Evolutionary conservation across 2,888 invertebrate species (phyloP), one percentile per base, ranked within the genome.

Genomic region (Heteromurus nitidus): DNA sequence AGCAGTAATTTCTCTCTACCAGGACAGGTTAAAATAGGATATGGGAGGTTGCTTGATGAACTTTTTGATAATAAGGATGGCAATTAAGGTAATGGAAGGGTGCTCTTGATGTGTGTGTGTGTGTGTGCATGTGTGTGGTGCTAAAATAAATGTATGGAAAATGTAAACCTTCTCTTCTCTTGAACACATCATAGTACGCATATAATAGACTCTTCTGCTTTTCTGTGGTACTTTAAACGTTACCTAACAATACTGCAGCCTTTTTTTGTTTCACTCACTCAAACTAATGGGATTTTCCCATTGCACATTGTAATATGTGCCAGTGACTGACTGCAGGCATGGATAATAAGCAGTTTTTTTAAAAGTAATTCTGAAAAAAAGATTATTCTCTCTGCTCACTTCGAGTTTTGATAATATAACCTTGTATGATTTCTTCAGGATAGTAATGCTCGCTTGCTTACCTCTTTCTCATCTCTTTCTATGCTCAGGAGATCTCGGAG

Each of bases 31-130:
- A n/a, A n/a, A n/a, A n/a, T n/a, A n/a, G n/a, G n/a, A n/a, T n/a
- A 36, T 36, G 36, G 7, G 36, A 36, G 50, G 50, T 20, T 50
- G 20, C 20, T 50, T 18, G 50, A 50, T 50, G 3, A 50, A 50
- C 50, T 18, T 50, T 50, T 50, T 50, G 50, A 50, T 50, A 50
- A 50, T 50, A 50, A 50, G 50, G 20, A 50, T 20, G 20, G 50
- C 50, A 50, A 50, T 50, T 50, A 50, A 50, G 1, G n/a, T 50
- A 50, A 50, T 50, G 50, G 50, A 50, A 50, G 50, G 44, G 44
- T 44, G 44, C 44, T 44, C 16, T n/a, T 9, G 5, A 36, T 44
- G 44, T 44, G 13, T 36, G 2, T 44, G 44, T 9, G n/a, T 2
- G 44, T 44, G 44, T 44, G 16, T 44, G 44, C 44, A 44, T 50